Evolutionary conservation across 2,113 vertebrate genomes (phyloP), one percentile per base, ranked within the genome.

Genomic region (Tachuris rubrigastra): DNA sequence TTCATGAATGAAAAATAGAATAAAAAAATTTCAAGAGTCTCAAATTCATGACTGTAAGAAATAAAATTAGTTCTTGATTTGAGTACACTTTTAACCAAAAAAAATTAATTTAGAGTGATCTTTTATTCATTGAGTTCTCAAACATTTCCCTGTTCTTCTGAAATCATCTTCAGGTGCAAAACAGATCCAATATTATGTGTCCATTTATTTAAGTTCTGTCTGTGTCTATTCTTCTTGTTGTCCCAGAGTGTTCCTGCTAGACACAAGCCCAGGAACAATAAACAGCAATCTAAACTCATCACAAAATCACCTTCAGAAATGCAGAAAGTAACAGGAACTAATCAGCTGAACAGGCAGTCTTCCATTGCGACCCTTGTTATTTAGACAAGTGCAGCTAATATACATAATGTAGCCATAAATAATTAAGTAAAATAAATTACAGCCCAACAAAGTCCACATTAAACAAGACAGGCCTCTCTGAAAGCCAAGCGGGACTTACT

Each of bases 391-490:
- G 97, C 89, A 95, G 90, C 96, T 97, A 96, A 97, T 97, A 96
- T 96, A 96, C 95, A 97, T 97, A 97, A 97, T 96, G 96, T 97
- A 83, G 81, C 91, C 92, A 95, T 97, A 95, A 98, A 98, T 97
- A 97, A 98, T 97, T 97, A 93, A 98, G 77, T 58, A 93, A 97
- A 97, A 96, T 93, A 97, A 97, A 97, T 95, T 95, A 95, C 79
- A 97, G 59, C 90, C 96, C 85, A 96, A 91, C 81, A 92, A 92
- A 93, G 71, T 95, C 92, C 76, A 73, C 87, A 94, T 58, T 96
- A 86, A 93, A 94, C 31, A 93, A 94, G 89, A 94, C 72, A 97
- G 85, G 67, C 74, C 82, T 89, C 91, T 94, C 91, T 95, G 94
- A 89, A 95, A 96, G 75, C 78, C 96, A 94, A 77, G 66, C 0